Conservation (phyloP, 1,140 invertebrate genomes). For the Belonocnema kinseyi region DNA sequence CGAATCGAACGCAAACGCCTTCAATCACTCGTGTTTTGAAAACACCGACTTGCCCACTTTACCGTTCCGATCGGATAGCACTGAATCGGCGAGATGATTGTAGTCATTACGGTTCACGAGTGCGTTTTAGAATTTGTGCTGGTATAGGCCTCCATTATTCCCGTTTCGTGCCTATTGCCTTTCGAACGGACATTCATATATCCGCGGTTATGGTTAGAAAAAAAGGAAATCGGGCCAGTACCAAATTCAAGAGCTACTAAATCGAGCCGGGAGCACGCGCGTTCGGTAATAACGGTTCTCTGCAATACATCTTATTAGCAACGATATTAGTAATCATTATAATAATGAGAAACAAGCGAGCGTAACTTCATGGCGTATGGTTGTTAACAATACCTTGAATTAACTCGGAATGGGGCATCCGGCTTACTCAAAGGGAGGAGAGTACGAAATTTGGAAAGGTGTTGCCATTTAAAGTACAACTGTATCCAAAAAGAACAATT, state of each 20-base stretch:
- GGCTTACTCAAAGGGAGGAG: neutral
- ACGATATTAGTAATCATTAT: slow-evolving; percentile 23
- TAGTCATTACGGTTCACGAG: slow-evolving; percentile 16
- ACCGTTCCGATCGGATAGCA: slow-evolving; percentile 22
- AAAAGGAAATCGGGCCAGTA: neutral
- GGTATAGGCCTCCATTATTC: slow-evolving; percentile 16
- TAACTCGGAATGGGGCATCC: slow-evolving; percentile 1
- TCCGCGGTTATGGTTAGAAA: neutral
- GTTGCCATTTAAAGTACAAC: neutral
- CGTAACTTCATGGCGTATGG: neutral
- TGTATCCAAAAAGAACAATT: neutral
- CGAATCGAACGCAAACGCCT: slow-evolving; percentile 27
- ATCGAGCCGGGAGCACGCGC: slow-evolving; percentile 3
- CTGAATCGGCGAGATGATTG: slow-evolving; percentile 29
- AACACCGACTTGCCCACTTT: slow-evolving; percentile 20
- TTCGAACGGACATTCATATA: slow-evolving; percentile 10
- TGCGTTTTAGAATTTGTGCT: slow-evolving; percentile 29
- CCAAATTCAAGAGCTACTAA: slow-evolving; percentile 6
- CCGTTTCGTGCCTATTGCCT: slow-evolving; percentile 19
- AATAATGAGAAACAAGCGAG: slow-evolving; percentile 12
- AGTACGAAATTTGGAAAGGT: neutral
- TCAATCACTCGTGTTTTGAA: slow-evolving; percentile 24
- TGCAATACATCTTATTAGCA: slow-evolving; percentile 26
- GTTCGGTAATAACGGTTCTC: slow-evolving; percentile 15
- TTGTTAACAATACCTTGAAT: slow-evolving; percentile 17